Evolutionary conservation across 1,140 invertebrate genomes (phyloP), one percentile per base, ranked within the genome.

Genomic region (Eurosta solidaginis): DNA sequence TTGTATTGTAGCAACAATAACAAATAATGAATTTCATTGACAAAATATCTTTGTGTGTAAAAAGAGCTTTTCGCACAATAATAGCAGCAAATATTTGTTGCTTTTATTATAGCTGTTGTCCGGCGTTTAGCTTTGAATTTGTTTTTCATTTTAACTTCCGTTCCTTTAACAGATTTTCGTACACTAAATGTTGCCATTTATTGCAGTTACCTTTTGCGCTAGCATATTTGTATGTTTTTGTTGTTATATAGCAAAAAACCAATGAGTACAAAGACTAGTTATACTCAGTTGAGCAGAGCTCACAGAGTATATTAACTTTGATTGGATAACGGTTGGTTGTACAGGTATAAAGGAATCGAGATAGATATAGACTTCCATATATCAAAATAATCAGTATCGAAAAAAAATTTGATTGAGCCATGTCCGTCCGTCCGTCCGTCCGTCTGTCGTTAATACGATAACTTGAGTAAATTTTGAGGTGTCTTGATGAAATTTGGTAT

Each of bases 101-200:
- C 40, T 40, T 17, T 33, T 33, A 6, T 20, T 54, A 12, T 54
- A 25, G 25, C 20, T 54, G 22, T 54, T 63, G 29, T 36, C 59
- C 9, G 27, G 59, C 33, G 40, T 68, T 68, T 68, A 68, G 33
- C 59, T 68, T 7, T n/a, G 59, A 68, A 42, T 68, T 68, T 68
- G n/a, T 68, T 68, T 68, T 40, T n/a, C n/a, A n/a, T n/a, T n/a
- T n/a, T n/a, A n/a, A 33, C 59, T 68, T 68, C 59, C 59, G 59
- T 40, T 68, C 40, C 59, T 40, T 22, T 33, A 33, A 68, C 33
- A 68, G 36, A 40, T 68, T 68, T 68, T 68, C 10, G n/a, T 68
- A 22, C 59, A 68, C 33, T 68, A 68, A 68, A 68, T 40, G 33
- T 40, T 68, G 59, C 33, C 59, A 36, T 68, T 68, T 68, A 68